Evolutionary conservation across 1,140 invertebrate species (phyloP).

Genomic region (Paralvinella palmiformis): DNA sequence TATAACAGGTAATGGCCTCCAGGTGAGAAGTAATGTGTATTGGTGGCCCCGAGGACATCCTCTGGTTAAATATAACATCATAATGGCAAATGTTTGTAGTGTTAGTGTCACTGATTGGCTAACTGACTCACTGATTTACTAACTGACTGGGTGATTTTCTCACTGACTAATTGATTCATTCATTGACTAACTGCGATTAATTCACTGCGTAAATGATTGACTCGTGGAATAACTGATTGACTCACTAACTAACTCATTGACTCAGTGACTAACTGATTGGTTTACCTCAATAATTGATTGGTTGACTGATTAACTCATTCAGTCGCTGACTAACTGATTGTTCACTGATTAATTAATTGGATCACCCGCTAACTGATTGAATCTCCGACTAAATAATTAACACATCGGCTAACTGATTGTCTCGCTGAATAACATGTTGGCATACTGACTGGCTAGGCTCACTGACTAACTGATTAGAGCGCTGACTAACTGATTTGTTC

Average conservation of each 20-base stretch:
- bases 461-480: no score
- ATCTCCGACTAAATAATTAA: no score
- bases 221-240: not conserved
- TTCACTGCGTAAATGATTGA: not conserved
- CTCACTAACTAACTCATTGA: not conserved
- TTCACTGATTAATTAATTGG: no score
- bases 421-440: no score
- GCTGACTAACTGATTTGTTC: no score
- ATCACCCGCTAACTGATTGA: no score
- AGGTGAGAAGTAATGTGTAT: constrained; percentile 1
- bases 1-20: not conserved
- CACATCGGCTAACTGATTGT: no score
- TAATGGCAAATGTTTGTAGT: not conserved
- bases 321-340: no score
- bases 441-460: no score
- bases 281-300: no score
- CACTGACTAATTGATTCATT: not conserved
- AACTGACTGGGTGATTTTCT: not conserved
- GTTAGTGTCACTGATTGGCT: not conserved
- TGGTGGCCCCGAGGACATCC: not conserved
- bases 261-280: no score
- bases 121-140: not conserved
- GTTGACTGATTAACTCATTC: no score
- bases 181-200: not conserved
- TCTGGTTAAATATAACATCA: not conserved